Conservation (phyloP, 1,140 invertebrate genomes). For the Mercenaria mercenaria region DNA sequence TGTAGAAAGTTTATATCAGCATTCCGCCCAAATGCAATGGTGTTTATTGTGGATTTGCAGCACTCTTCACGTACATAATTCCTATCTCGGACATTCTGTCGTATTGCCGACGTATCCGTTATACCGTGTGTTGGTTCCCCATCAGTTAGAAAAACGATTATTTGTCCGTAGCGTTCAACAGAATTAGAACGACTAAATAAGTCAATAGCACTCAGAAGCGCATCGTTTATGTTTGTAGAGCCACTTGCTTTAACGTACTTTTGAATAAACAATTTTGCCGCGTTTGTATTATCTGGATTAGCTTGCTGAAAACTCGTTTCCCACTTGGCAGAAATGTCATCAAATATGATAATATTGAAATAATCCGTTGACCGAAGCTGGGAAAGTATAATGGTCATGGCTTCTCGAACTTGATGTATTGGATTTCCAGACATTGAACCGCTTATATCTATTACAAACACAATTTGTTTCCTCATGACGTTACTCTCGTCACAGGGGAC, state of each 20-base stretch:
- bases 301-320: background rate
- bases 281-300: background rate
- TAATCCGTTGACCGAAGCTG: background rate
- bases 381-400: background rate
- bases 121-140: background rate
- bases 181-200: background rate
- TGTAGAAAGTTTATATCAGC: slow-evolving; percentile 8
- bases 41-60: background rate
- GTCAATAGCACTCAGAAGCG: background rate
- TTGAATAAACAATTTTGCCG: background rate
- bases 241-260: background rate
- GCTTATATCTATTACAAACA: slow-evolving; percentile 44
- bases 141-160: slow-evolving; percentile 34
- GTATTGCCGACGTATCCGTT: background rate
- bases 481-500: background rate
- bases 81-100: background rate
- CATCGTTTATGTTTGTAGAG: slow-evolving; percentile 27
- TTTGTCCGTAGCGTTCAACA: slow-evolving; percentile 8
- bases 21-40: slow-evolving; percentile 10
- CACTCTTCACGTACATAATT: background rate
- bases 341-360: slow-evolving; percentile 38
- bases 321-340: background rate
- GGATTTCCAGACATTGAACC: slow-evolving; percentile 31
- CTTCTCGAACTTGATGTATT: background rate
- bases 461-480: background rate